These are phyloP conservation scores for Dasypus novemcinctus DNA, from an alignment of 2,113 vertebrate species.

Conservation along the genomic window DNA sequence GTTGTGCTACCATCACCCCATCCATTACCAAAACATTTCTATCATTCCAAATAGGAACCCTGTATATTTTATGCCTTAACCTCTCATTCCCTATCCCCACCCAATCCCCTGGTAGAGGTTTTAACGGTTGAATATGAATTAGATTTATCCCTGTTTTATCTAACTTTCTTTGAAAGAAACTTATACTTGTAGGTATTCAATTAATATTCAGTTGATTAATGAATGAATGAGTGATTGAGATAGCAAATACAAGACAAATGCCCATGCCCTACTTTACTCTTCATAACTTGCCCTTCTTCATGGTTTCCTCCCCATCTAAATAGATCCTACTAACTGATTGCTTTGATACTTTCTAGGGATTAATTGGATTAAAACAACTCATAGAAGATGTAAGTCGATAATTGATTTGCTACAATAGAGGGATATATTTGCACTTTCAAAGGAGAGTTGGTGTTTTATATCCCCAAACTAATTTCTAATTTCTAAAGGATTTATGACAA, in stretches of 20 bases:
- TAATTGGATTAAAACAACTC: constrained; percentile 32
- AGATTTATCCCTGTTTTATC: background rate
- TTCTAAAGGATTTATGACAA: background rate
- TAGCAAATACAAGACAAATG: background rate
- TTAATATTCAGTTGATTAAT: background rate
- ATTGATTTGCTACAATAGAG: background rate
- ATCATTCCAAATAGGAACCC: too few relatives aligned
- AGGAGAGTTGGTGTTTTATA: background rate
- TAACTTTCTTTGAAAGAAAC: background rate
- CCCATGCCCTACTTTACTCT: background rate
- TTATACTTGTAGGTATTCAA: background rate
- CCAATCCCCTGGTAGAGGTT: too few relatives aligned
- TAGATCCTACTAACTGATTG: background rate
- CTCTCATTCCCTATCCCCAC: too few relatives aligned
- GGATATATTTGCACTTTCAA: background rate
- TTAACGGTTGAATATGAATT: background rate
- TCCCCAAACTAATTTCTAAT: background rate
- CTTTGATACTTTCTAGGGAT: background rate
- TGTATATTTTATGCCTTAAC: too few relatives aligned
- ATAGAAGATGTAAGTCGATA: background rate
- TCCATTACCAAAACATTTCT: too few relatives aligned
- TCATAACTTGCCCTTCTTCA: background rate
- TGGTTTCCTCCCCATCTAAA: background rate
- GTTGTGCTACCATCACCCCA: too few relatives aligned
- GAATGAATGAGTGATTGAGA: background rate